Evolutionary conservation across 2,113 vertebrate species (phyloP).

Genomic region (Nycticryphes semicollaris): DNA sequence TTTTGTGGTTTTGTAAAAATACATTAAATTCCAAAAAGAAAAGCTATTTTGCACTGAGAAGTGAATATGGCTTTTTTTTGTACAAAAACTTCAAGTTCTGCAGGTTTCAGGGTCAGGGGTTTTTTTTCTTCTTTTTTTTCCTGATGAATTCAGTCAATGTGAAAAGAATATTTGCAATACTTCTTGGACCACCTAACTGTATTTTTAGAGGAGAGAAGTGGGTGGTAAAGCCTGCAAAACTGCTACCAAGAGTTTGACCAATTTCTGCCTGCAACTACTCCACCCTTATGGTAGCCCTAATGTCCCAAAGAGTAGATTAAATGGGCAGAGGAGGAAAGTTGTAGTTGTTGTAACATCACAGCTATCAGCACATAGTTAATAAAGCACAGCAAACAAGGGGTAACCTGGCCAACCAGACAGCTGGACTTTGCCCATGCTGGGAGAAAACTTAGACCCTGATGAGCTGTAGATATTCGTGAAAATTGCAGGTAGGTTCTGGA

Average conservation of each 20-base stretch:
- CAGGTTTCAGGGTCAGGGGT: background rate
- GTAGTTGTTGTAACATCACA: background rate
- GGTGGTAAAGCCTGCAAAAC: background rate
- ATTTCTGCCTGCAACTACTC: background rate
- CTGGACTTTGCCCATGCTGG: background rate
- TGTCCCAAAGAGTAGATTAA: background rate
- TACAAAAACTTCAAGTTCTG: background rate
- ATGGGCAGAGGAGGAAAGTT: background rate
- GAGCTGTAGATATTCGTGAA: background rate
- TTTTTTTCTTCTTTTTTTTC: background rate
- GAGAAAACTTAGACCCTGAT: background rate
- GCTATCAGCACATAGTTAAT: background rate
- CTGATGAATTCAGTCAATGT: background rate
- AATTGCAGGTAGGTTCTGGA: background rate
- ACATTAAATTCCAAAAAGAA: background rate
- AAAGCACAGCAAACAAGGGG: background rate
- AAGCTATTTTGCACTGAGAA: background rate
- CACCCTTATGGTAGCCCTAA: accelerated
- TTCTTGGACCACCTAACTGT: background rate
- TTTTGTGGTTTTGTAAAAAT: background rate
- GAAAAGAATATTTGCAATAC: background rate
- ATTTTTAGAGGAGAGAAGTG: background rate
- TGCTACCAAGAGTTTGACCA: background rate
- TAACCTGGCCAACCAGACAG: background rate
- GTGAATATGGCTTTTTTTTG: background rate